Conservation (phyloP, 2,888 invertebrate genomes). For the Buathra laborator region DNA sequence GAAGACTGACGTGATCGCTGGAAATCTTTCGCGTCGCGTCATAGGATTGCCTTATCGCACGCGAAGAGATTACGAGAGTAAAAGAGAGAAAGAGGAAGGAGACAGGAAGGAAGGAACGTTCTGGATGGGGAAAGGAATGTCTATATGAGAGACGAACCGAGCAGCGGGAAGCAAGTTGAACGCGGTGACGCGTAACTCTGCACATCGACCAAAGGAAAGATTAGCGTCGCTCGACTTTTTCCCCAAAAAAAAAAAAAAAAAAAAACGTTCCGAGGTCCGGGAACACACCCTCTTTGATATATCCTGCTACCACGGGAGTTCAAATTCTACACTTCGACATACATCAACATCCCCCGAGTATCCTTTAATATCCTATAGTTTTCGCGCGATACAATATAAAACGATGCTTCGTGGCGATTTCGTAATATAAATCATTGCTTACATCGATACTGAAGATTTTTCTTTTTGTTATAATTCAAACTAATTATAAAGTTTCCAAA, state of each 20-base stretch:
- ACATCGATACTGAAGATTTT: no score
- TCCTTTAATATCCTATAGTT: conserved; percentile 9
- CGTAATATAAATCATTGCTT: no score
- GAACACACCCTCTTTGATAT: conserved; percentile 60
- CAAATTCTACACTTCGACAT: conserved; percentile 14
- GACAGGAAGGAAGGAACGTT: conserved; percentile 64
- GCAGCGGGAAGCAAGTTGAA: conserved; percentile 73
- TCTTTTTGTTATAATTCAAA: no score
- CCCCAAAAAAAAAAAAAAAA: conserved; percentile 47
- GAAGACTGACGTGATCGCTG: neutral
- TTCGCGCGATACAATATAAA: no score
- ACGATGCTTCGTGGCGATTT: no score
- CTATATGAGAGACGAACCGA: conserved; percentile 81
- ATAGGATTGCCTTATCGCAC: conserved; percentile 13
- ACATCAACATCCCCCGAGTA: conserved; percentile 28
- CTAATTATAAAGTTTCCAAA: no score
- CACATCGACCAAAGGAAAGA: conserved; percentile 85
- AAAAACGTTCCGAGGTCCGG: conserved; percentile 23
- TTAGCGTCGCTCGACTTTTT: conserved; percentile 77
- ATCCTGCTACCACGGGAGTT: conserved; percentile 7
- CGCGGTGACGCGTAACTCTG: conserved; percentile 84
- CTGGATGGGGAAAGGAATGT: conserved; percentile 77
- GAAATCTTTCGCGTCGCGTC: neutral
- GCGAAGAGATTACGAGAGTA: neutral
- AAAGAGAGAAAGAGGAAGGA: conserved; percentile 48